Evolutionary conservation across 2,888 invertebrate species (phyloP).

Genomic region (Papilio gigon): DNA sequence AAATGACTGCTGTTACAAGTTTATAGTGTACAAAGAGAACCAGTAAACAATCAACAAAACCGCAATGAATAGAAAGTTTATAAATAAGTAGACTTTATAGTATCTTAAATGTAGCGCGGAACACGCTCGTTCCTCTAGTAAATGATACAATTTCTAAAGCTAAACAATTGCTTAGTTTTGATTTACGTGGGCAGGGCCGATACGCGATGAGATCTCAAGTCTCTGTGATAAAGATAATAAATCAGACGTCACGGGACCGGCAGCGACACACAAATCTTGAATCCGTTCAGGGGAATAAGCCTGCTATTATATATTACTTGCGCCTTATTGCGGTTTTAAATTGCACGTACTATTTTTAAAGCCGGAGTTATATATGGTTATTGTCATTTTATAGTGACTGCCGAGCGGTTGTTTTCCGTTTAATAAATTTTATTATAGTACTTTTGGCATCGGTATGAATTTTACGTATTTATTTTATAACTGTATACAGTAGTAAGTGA

Average conservation of each 20-base stretch:
- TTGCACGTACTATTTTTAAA: conserved; percentile 41
- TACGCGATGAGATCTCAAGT: conserved; percentile 40
- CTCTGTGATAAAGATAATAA: conserved; percentile 75
- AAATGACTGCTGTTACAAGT: neutral
- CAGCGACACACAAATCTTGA: conserved; percentile 64
- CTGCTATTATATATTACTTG: conserved; percentile 53
- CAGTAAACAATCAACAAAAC: neutral
- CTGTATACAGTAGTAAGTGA: neutral
- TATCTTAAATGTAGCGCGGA: conserved; percentile 1
- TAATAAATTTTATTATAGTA: conserved; percentile 32
- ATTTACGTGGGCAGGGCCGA: conserved; percentile 63
- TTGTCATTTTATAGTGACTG: conserved; percentile 33
- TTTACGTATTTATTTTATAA: conserved; percentile 8
- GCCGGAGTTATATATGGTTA: conserved; percentile 29
- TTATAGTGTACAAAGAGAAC: neutral
- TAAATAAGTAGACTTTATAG: conserved; percentile 17
- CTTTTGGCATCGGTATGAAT: conserved; percentile 12
- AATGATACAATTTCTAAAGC: conserved; percentile 45
- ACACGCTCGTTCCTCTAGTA: conserved; percentile 15
- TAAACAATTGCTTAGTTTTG: conserved; percentile 65
- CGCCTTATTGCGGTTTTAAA: conserved; percentile 41
- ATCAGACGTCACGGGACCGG: conserved; percentile 73
- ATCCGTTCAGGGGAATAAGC: conserved; percentile 57
- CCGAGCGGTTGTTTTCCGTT: conserved; percentile 23
- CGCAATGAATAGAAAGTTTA: neutral